These are phyloP conservation scores for Oreonectes daqikongensis DNA, from an alignment of 2,797 vertebrate species.

Conservation along the genomic window DNA sequence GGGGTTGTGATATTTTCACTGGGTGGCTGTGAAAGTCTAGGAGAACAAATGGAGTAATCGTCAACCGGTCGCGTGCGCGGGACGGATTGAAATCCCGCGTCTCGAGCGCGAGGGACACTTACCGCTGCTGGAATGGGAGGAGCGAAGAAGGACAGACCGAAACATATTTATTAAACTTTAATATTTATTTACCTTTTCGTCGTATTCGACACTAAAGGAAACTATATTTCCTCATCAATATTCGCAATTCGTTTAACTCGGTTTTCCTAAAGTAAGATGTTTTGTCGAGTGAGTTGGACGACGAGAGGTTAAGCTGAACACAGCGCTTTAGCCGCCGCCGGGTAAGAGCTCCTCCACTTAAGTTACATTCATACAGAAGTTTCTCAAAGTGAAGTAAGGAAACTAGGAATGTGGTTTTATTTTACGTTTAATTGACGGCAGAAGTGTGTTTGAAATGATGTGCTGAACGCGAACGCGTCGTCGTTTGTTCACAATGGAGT, in stretches of 20 bases:
- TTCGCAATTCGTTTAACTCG: not conserved
- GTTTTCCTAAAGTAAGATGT: not conserved
- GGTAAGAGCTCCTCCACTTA: constrained; percentile 41
- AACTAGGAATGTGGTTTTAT: too few species aligned
- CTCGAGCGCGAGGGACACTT: constrained; percentile 26
- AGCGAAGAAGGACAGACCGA: constrained; percentile 48
- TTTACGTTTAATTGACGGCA: not conserved
- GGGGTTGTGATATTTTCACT: constrained; percentile 61
- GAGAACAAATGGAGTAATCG: not conserved
- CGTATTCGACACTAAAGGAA: not conserved
- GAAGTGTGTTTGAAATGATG: not conserved
- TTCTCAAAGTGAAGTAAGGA: not conserved
- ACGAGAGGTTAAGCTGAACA: constrained; percentile 35
- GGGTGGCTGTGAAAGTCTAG: constrained; percentile 22
- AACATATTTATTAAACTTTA: constrained; percentile 26
- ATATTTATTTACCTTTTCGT: constrained; percentile 33
- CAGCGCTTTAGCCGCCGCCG: constrained; percentile 42
- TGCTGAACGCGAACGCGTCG: not conserved
- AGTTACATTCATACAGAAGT: not conserved
- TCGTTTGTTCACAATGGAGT: constrained; percentile 12
- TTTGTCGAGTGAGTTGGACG: constrained; percentile 39
- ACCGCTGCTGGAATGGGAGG: constrained; percentile 48
- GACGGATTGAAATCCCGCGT: constrained; percentile 40
- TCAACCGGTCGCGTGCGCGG: constrained; percentile 27
- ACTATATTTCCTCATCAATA: not conserved